Conservation (phyloP, 1,140 invertebrate genomes). For the Heliconius himera region DNA sequence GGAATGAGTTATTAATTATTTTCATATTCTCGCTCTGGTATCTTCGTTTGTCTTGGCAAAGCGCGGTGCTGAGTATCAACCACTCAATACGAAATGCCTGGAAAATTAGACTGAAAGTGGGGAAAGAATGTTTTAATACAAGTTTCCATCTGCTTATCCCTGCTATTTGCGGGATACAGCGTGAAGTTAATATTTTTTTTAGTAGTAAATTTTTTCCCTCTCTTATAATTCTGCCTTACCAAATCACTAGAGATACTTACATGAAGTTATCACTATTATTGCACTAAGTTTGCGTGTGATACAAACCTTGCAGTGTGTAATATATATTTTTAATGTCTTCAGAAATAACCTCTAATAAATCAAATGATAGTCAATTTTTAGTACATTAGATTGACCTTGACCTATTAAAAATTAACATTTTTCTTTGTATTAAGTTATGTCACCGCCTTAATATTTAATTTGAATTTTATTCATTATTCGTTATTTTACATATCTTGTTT, state of each 20-base stretch:
- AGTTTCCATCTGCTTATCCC: too few species aligned
- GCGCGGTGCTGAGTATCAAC: too few species aligned
- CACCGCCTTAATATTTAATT: background rate
- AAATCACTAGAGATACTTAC: too few species aligned
- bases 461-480: background rate
- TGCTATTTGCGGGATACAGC: too few species aligned
- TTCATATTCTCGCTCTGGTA: too few species aligned
- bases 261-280: background rate
- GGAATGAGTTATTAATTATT: too few species aligned
- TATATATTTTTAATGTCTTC: background rate
- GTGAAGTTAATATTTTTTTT: too few species aligned
- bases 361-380: background rate
- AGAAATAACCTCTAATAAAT: background rate
- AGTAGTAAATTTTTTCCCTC: too few species aligned
- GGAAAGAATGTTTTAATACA: too few species aligned
- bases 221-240: background rate
- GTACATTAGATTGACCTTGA: conserved; percentile 1
- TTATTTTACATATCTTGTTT: background rate
- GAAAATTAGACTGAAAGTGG: too few species aligned
- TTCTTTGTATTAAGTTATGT: background rate
- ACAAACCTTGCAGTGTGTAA: background rate
- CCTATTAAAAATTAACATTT: conserved; percentile 1
- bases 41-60: too few species aligned
- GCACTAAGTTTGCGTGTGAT: background rate
- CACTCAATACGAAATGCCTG: too few species aligned